Evolutionary conservation across 2,888 invertebrate species (phyloP).

Genomic region (Notodonta ziczac): DNA sequence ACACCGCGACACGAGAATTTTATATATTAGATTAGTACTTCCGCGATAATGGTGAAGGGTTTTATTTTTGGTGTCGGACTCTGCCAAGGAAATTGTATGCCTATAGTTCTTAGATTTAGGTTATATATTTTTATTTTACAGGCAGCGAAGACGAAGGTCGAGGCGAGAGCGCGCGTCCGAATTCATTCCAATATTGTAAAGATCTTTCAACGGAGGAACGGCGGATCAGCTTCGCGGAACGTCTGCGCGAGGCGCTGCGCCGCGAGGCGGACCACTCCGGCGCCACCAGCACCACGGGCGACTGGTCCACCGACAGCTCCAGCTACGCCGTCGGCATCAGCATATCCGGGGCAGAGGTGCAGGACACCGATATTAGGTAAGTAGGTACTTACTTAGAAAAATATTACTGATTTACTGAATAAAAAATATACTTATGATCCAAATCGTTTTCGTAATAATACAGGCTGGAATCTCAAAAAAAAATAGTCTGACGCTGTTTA

Average conservation of each 20-base stretch:
- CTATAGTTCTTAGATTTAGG: no score
- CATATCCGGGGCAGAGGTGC: slow-evolving; percentile 87
- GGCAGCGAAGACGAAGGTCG: slow-evolving; percentile 87
- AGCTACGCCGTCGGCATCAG: slow-evolving; percentile 91
- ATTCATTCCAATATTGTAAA: slow-evolving; percentile 86
- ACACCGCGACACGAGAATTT: no score
- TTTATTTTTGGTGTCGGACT: no score
- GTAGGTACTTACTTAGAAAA: background rate
- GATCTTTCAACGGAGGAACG: slow-evolving; percentile 88
- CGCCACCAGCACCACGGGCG: slow-evolving; percentile 79
- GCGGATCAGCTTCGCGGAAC: slow-evolving; percentile 88
- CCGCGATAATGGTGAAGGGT: no score
- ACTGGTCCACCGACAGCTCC: slow-evolving; percentile 87
- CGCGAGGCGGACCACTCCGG: slow-evolving; percentile 83
- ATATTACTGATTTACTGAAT: no score
- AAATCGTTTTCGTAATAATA: no score
- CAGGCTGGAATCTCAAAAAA: no score
- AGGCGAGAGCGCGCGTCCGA: slow-evolving; percentile 77
- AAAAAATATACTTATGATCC: no score
- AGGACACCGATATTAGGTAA: slow-evolving; percentile 88
- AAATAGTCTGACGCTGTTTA: no score
- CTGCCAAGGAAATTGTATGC: no score
- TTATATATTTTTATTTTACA: slow-evolving; percentile 27
- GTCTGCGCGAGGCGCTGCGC: slow-evolving; percentile 87
- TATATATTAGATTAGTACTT: no score